Percentiles rank a stretch among this genome's conserved stretches.
Conservation (phyloP, 37 sponge, comb jelly and placozoan genomes). For the Bolinopsis microptera region DNA sequence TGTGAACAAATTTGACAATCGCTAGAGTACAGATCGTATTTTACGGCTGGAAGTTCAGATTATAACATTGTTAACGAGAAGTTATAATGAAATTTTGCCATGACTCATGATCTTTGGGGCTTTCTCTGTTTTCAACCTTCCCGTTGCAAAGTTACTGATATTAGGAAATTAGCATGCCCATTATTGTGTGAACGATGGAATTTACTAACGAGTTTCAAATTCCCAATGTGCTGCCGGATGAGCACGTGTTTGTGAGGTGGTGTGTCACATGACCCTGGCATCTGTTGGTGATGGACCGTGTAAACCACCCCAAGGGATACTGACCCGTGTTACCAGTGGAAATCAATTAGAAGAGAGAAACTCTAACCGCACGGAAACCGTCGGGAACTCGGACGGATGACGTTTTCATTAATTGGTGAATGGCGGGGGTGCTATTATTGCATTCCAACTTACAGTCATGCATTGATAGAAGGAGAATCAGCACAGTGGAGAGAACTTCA, state of each 20-base stretch:
- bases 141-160: too few species aligned
- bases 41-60: too few species aligned
- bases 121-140: too few species aligned
- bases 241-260: neutral
- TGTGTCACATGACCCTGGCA: neutral
- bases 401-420: neutral
- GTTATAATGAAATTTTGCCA: too few species aligned
- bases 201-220: neutral
- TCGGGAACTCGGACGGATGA: neutral
- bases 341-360: neutral
- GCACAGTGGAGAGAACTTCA: neutral
- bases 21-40: too few species aligned
- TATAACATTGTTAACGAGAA: too few species aligned
- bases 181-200: too few species aligned
- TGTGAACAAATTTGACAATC: too few species aligned
- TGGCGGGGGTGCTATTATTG: too few species aligned
- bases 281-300: neutral
- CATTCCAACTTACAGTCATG: neutral
- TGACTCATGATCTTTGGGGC: too few species aligned
- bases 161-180: too few species aligned
- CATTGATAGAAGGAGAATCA: neutral
- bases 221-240: neutral
- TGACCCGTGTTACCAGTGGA: neutral
- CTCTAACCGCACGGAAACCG: neutral
- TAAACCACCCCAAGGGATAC: neutral